Conservation (phyloP, 2,113 vertebrate genomes). For the Zosterops lateralis region DNA sequence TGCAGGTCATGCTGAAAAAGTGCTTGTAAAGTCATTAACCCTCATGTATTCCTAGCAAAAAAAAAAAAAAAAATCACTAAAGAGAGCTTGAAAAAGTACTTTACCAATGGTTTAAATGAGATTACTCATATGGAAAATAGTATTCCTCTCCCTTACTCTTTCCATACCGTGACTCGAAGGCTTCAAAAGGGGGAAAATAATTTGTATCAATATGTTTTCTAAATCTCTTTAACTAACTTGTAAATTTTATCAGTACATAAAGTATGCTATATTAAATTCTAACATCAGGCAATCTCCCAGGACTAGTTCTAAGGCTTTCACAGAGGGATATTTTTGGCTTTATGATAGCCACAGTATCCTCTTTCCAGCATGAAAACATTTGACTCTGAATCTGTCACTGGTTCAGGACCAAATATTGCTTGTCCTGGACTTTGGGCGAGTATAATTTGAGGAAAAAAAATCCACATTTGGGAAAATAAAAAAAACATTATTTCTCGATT, state of each 20-base stretch:
- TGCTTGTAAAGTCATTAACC: neutral
- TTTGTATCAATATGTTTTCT: neutral
- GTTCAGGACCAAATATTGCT: conserved; percentile 24
- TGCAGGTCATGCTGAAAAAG: neutral
- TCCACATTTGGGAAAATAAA: conserved; percentile 56
- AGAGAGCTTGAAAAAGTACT: neutral
- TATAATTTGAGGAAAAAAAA: conserved; percentile 35
- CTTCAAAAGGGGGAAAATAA: neutral
- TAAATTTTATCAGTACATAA: conserved; percentile 30
- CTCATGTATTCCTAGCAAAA: neutral
- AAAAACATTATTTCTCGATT: conserved; percentile 13
- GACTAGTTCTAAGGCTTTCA: neutral
- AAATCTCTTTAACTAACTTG: neutral
- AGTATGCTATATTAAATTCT: neutral
- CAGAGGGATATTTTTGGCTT: conserved; percentile 23
- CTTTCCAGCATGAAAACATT: conserved; percentile 28
- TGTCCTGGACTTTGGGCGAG: conserved; percentile 27
- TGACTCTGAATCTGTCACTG: neutral
- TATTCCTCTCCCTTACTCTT: neutral
- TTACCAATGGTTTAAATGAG: neutral
- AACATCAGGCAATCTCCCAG: neutral
- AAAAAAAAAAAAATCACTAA: neutral
- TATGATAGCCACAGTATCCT: neutral
- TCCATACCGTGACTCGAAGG: neutral
- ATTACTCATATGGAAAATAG: neutral